Conservation (phyloP, 2,888 invertebrate genomes). For the Spisula solida region DNA sequence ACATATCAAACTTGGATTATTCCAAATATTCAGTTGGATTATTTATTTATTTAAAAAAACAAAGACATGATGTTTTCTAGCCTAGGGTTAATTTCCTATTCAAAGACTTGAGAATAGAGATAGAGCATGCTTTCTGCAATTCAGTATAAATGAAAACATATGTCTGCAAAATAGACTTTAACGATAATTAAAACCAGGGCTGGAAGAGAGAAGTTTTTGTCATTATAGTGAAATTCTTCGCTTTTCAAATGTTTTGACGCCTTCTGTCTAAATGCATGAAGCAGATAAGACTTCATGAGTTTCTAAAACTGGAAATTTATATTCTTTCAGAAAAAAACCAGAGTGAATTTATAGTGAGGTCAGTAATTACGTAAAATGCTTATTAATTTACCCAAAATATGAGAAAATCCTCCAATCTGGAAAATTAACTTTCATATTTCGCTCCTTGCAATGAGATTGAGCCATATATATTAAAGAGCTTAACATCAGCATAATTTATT, state of each 20-base stretch:
- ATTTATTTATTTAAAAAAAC: slow-evolving; percentile 7
- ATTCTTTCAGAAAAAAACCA: background rate
- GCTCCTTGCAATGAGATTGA: no score
- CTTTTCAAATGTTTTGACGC: slow-evolving; percentile 21
- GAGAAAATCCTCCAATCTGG: background rate
- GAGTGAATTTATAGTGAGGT: background rate
- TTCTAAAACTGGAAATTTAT: background rate
- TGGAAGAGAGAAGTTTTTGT: background rate
- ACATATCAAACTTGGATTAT: slow-evolving; percentile 3
- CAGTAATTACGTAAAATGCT: background rate
- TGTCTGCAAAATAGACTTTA: slow-evolving; percentile 13
- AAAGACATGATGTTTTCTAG: slow-evolving; percentile 12
- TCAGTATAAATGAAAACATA: slow-evolving; percentile 23
- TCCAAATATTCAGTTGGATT: background rate
- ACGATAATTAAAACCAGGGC: slow-evolving; percentile 16
- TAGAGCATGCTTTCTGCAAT: slow-evolving; percentile 1
- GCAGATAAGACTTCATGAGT: slow-evolving; percentile 10
- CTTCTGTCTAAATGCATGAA: background rate
- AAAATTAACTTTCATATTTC: background rate
- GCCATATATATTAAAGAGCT: no score
- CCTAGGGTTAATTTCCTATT: background rate
- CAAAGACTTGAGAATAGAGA: background rate
- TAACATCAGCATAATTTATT: no score
- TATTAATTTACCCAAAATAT: background rate
- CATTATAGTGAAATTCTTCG: background rate